Base-by-base conservation (phyloP, 2,888 invertebrate species). In the Drosophila multiciliata region DNA sequence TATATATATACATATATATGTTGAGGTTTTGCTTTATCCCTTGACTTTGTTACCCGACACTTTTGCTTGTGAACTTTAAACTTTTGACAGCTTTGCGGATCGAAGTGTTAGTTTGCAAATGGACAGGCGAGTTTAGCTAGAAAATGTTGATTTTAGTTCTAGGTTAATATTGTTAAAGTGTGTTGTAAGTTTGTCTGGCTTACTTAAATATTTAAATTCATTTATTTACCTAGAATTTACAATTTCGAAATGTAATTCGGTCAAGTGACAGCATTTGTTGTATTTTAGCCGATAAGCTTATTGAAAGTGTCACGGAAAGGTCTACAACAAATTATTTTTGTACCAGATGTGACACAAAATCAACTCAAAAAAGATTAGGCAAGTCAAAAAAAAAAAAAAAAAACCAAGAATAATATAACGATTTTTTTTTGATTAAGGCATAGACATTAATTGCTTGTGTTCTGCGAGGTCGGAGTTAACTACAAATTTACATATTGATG, bases 201-300 rank as follows among this genome's bases (percentile, higher is more conserved):
- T 32, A 32, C 20, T 32, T 17, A 6, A 58, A 38, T 4, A 12
- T 29, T 55, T 2, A 55, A 55, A n/a, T 52, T 49, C 7, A 23
- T 58, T 40, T 15, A 3, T 53, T 17, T 17, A 20, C 6, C 36
- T n/a, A n/a, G 29, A 33, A 1, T 29, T 33, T 35, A 17, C 40
- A 20, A 7, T 40, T 23, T 20, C 12, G 33, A 2, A 20, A 60
- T 40, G 32, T 50, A 32, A 40, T 40, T 50, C 9, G 40, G 23
- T 12, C 7, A 36, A 36, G 36, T 55, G 76, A 68, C 78, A 66
- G 61, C 68, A 78, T 61, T 73, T 58, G 9, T 53, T 40, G 20
- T 50, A 36, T 66, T 66, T 0, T 33, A 40, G 58, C 66, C 70
- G 78, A 78, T 78, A 78, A 80, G 78, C 64, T 17, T 26, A 32